Evolutionary conservation across 2,888 invertebrate genomes (phyloP), one percentile per base, ranked within the genome.

Genomic region (Choristoneura rosaceana): DNA sequence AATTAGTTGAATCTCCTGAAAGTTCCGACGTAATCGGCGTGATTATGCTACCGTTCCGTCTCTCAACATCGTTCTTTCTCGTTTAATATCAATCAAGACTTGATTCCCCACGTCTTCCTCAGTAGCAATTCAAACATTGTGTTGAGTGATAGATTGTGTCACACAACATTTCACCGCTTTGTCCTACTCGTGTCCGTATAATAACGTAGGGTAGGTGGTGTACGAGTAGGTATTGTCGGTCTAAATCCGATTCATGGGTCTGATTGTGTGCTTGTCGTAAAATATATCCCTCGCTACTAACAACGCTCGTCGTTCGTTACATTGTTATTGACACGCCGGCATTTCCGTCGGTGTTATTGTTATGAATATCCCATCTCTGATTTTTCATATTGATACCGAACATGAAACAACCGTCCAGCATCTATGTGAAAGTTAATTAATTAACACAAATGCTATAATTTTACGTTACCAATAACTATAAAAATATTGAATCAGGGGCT

Each of bases 261-360:
- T 45, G 68, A 68, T 68, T 68, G 60, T 68, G 59, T 52, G 15
- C 55, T 68, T 60, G 68, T 73, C 38, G 63, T 63, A 68, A 73
- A 68, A 68, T 62, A 68, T 47, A 63, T 63, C 63, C 34, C 14
- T 63, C 63, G 50, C 47, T 50, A 15, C 45, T 45, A 63, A 73
- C 68, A 68, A 59, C 68, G 71, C 63, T 63, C 62, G 67, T 17
- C 50, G 58, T 70, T 67, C 67, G 65, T 64, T 61, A 67, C 73
- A 67, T 68, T 68, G 69, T 70, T 75, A 70, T 70, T 69, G 74
- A 68, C 73, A 58, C 63, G 61, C 59, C 60, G 52, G 59, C 52
- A 47, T 64, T 73, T 70, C 68, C 64, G 67, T 52, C 62, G 38
- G 43, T 55, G 65, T 62, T 69, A 67, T 66, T 64, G 61, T 69